phyloP scores from a whole-genome alignment of 2,888 invertebrate species.

The Diloba caeruleocephala region DNA sequence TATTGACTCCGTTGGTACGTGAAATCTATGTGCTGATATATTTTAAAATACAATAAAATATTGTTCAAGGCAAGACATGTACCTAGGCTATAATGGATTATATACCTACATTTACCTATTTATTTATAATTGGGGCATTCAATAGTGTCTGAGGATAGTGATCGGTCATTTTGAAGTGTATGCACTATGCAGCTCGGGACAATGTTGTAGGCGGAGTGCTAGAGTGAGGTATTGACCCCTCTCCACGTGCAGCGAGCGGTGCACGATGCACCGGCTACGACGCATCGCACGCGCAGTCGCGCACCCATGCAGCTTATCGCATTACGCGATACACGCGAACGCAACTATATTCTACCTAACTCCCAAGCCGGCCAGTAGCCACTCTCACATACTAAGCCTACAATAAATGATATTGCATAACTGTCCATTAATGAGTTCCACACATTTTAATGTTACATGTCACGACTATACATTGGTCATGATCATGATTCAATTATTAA shows the following conservation, averaged over 20 bases:
- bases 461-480: conserved; percentile 24
- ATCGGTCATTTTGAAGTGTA: conserved; percentile 51
- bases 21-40: too few relatives aligned
- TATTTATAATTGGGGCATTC: conserved; percentile 38
- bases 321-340: conserved; percentile 17
- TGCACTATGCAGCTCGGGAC: conserved; percentile 41
- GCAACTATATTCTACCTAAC: conserved; percentile 2
- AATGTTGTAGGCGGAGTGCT: conserved; percentile 58
- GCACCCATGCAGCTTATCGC: conserved; percentile 48
- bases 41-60: conserved; percentile 1
- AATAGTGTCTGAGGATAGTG: conserved; percentile 55
- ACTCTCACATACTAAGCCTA: conserved; percentile 12
- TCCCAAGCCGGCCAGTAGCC: conserved; percentile 5
- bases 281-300: conserved; percentile 37
- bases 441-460: conserved; percentile 9
- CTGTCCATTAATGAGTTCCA: conserved; percentile 32
- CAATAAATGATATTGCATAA: conserved; percentile 18
- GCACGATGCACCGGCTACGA: conserved; percentile 52
- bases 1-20: too few relatives aligned
- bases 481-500: conserved; percentile 43
- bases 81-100: conserved; percentile 23
- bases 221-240: conserved; percentile 79
- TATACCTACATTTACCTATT: too few relatives aligned
- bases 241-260: conserved; percentile 70
- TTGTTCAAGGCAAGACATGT: conserved; percentile 11